These are phyloP conservation scores for Zhengitettix transpicula DNA, from an alignment of 2,888 invertebrate genomes.

Conservation along the genomic window DNA sequence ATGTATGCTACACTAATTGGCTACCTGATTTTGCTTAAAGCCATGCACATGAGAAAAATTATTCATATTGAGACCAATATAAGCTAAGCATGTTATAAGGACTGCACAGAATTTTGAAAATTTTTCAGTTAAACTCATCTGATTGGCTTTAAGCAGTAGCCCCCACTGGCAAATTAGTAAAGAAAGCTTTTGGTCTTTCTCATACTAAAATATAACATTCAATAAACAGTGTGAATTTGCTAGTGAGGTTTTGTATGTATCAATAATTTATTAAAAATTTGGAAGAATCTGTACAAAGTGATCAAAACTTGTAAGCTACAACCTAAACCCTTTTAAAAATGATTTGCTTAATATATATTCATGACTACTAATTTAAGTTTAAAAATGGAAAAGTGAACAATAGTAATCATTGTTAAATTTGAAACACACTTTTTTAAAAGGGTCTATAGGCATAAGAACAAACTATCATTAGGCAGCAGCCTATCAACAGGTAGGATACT, in stretches of 20 bases:
- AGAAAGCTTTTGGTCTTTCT: not conserved
- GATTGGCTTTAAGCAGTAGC: not conserved
- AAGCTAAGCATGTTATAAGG: no score
- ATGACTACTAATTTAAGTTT: not conserved
- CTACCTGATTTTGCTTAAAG: not conserved
- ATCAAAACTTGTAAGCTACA: not conserved
- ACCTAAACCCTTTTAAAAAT: not conserved
- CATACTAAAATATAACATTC: not conserved
- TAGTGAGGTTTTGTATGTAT: slow-evolving; percentile 9
- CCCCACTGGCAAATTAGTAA: not conserved
- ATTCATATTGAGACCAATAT: not conserved
- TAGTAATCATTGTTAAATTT: not conserved
- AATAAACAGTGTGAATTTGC: slow-evolving; percentile 6
- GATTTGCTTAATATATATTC: not conserved
- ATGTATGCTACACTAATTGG: not conserved
- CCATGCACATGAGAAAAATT: not conserved
- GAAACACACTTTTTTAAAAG: not conserved
- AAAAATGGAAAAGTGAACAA: not conserved
- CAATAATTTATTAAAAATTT: not conserved
- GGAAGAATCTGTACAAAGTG: slow-evolving; percentile 6
- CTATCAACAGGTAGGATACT: not conserved
- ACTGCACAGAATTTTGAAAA: no score
- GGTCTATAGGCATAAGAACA: not conserved
- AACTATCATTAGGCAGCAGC: not conserved
- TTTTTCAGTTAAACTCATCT: not conserved